These are phyloP conservation scores for Euzetes globulus DNA, from an alignment of 2,888 invertebrate species.

Conservation along the genomic window DNA sequence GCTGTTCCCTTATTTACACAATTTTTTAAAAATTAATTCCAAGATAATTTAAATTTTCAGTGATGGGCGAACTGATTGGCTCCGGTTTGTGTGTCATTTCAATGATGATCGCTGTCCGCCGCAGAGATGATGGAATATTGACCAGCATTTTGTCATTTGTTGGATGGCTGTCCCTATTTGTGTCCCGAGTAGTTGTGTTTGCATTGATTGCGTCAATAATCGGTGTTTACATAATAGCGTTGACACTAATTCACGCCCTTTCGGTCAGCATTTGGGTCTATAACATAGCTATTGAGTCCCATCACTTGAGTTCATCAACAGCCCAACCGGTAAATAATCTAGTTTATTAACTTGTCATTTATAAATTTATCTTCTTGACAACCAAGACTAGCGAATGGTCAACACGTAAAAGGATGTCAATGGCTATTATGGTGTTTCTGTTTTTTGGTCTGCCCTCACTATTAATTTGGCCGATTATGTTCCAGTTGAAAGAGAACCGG, in stretches of 20 bases:
- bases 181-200: constrained; percentile 41
- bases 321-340: not conserved
- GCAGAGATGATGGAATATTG: constrained; percentile 42
- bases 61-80: constrained; percentile 40
- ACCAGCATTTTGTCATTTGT: constrained; percentile 38
- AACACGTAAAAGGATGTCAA: constrained; percentile 15
- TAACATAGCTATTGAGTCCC: constrained; percentile 38
- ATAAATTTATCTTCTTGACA: too few species aligned
- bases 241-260: constrained; percentile 39
- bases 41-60: constrained; percentile 34
- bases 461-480: constrained; percentile 42
- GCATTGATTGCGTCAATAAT: constrained; percentile 40
- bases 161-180: constrained; percentile 40
- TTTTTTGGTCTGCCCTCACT: constrained; percentile 43
- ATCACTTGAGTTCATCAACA: constrained; percentile 25
- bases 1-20: too few species aligned
- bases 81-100: constrained; percentile 41
- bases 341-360: too few species aligned
- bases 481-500: constrained; percentile 36
- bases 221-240: constrained; percentile 37
- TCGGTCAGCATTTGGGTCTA: constrained; percentile 40
- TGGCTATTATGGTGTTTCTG: constrained; percentile 39
- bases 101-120: constrained; percentile 41
- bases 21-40: too few species aligned
- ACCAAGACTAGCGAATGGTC: too few species aligned